Evolutionary conservation across 1,140 invertebrate species (phyloP).

Genomic region (Solenopsis fugax): DNA sequence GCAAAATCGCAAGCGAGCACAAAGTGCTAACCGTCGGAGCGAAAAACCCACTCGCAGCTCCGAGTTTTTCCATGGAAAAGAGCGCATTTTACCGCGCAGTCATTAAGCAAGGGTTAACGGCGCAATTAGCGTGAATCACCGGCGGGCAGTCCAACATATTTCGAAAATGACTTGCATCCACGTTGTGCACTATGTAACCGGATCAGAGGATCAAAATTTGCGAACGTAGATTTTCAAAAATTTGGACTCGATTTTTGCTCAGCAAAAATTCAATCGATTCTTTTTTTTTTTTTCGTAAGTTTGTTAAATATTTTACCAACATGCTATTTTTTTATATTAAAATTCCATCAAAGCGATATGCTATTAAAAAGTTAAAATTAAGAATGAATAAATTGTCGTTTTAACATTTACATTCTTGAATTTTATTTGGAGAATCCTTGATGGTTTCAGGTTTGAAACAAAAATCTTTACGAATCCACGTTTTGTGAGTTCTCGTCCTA

Average conservation of each 20-base stretch:
- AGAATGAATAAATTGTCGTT: too few relatives aligned
- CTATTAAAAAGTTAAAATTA: constrained; percentile 9
- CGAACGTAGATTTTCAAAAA: background rate
- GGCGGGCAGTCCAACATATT: constrained; percentile 37
- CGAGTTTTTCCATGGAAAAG: constrained; percentile 62
- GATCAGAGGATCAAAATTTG: constrained; percentile 27
- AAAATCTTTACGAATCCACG: background rate
- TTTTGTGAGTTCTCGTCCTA: constrained; percentile 4
- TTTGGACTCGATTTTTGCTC: constrained; percentile 16
- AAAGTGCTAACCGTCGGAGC: constrained; percentile 40
- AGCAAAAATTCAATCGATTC: constrained; percentile 11
- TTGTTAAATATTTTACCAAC: constrained; percentile 4
- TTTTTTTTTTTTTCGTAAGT: background rate
- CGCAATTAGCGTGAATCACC: constrained; percentile 56
- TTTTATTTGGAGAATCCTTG: background rate
- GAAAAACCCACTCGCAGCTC: constrained; percentile 44
- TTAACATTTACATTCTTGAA: background rate
- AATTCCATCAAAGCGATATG: background rate
- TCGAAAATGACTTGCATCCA: constrained; percentile 49
- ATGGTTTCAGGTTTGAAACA: background rate
- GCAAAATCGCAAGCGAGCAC: constrained; percentile 46
- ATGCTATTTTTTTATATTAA: background rate
- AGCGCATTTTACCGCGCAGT: constrained; percentile 46
- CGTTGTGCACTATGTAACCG: constrained; percentile 34
- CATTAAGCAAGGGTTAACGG: constrained; percentile 63